Evolutionary conservation across 2,797 vertebrate species (phyloP), one percentile per base, ranked within the genome.

Genomic region (Coccyzus lansbergi): DNA sequence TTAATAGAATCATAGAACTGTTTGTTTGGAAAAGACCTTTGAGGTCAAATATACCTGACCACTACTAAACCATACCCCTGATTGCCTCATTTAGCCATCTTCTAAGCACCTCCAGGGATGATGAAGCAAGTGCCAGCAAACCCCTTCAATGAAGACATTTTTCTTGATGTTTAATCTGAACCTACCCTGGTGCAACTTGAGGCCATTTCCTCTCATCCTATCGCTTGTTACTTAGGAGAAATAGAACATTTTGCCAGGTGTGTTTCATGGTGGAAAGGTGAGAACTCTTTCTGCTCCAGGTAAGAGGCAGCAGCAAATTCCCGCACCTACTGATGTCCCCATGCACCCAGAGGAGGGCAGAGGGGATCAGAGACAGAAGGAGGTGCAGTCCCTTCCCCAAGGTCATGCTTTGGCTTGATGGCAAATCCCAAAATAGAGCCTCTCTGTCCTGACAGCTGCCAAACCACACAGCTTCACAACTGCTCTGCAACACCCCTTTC

Each of bases 311-410:
- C 29, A 71, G 63, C 63, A 72, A 76, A 76, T 40, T 59, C 28
- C 38, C 0, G 0, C 44, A 44, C 36, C 52, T 77, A 8, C 14
- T 38, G 34, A 33, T 76, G 67, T 7, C 28, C 20, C n/a, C 0
- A 0, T 38, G 59, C 11, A 42, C 26, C 53, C 31, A 51, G 59
- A 76, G 49, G 17, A 84, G 24, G 19, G n/a, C 63, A 72, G 46
- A 62, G 69, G 33, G 60, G 8, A 52, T 60, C 34, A 11, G 59
- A 25, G 29, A 44, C 22, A 22, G 38, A 29, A 44, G 74, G 34
- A 79, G 15, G 15, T 74, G 11, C 10, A 7, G 15, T 67, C 15
- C 46, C 51, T 91, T 86, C 29, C 52, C 22, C 55, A 31, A 51
- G 12, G 15, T 72, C 48, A 77, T 42, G 51, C 31, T 51, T 67